phyloP scores from a whole-genome alignment of 64 coral and sea anemone genomes.

The Platygyra sinensis region DNA sequence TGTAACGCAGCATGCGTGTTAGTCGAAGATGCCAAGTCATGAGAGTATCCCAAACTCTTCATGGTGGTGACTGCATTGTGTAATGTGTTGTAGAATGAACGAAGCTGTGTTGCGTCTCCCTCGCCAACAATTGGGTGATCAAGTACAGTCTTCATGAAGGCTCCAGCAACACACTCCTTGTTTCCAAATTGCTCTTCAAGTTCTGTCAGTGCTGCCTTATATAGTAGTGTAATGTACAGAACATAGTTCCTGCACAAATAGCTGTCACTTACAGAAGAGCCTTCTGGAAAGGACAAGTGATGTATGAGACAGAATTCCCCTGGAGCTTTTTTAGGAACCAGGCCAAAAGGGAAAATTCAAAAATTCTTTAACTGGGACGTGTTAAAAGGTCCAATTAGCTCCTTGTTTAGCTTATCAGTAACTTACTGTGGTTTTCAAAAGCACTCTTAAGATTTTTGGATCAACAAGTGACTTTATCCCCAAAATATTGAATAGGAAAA shows the following conservation, averaged over 20 bases:
- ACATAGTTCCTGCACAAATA: not conserved
- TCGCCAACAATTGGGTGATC: too few relatives aligned
- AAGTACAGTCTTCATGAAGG: too few relatives aligned
- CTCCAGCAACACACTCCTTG: too few relatives aligned
- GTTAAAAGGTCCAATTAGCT: not conserved
- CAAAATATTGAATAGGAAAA: slow-evolving; percentile 25
- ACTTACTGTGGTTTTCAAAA: not conserved
- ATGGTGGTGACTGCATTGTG: slow-evolving; percentile 59
- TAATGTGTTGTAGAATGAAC: slow-evolving; percentile 38
- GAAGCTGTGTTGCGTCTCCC: too few relatives aligned
- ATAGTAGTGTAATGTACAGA: not conserved
- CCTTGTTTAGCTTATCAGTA: not conserved
- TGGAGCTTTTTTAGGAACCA: slow-evolving; percentile 1
- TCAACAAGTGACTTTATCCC: not conserved
- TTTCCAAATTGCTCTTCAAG: too few relatives aligned
- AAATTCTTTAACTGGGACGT: not conserved
- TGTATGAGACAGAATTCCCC: not conserved
- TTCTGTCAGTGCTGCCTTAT: too few relatives aligned
- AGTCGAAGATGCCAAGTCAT: slow-evolving; percentile 53
- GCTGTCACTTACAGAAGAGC: not conserved
- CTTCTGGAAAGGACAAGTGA: not conserved
- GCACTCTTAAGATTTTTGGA: too few relatives aligned
- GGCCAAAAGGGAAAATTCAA: not conserved
- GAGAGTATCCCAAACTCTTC: slow-evolving; percentile 39
- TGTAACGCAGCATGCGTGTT: slow-evolving; percentile 40